These are phyloP conservation scores for Alcedo atthis DNA, from an alignment of 2,797 vertebrate genomes.

Conservation along the genomic window DNA sequence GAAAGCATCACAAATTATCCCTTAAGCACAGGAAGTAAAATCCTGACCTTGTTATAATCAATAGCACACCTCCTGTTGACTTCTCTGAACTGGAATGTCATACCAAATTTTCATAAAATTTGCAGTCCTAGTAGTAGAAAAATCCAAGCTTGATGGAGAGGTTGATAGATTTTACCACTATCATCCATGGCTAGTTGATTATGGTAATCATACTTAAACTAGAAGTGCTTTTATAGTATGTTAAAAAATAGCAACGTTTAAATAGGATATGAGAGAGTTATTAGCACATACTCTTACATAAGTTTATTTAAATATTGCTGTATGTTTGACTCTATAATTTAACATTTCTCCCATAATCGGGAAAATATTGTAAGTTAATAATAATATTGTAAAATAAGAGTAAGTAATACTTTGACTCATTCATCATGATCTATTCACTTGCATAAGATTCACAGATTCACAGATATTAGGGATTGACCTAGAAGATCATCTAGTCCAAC, in stretches of 20 bases:
- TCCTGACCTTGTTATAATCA: neutral
- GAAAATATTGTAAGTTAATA: neutral
- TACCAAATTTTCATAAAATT: neutral
- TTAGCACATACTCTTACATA: neutral
- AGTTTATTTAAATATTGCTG: conserved; percentile 16
- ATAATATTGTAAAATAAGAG: neutral
- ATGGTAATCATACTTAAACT: neutral
- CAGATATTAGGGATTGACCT: no score
- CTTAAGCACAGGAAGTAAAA: neutral
- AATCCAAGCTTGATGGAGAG: neutral
- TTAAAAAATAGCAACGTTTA: neutral
- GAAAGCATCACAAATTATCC: neutral
- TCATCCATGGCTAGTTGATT: neutral
- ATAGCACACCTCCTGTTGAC: neutral
- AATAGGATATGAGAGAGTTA: neutral
- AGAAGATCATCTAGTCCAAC: no score
- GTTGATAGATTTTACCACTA: neutral
- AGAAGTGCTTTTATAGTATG: neutral
- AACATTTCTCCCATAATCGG: conserved; percentile 48
- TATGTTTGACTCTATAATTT: conserved; percentile 31
- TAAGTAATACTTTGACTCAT: conserved; percentile 55
- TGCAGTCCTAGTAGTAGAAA: neutral
- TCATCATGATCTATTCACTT: conserved; percentile 54
- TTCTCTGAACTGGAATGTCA: neutral
- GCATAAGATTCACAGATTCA: no score